Base-by-base conservation (phyloP, 2,888 invertebrate genomes). In the Ochropleura leucogaster region DNA sequence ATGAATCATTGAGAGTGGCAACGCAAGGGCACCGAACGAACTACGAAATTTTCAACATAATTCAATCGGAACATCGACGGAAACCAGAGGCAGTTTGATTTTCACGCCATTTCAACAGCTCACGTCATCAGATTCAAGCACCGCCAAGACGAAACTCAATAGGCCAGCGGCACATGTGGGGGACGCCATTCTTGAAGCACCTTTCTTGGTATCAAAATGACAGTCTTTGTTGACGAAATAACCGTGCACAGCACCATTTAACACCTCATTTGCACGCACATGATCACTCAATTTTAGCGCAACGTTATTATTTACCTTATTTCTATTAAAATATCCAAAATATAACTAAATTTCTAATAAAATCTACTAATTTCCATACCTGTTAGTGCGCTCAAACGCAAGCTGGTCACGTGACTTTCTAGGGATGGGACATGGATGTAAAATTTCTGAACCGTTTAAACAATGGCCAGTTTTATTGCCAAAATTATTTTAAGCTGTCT, bases 151-250 rank as follows among this genome's bases (percentile, higher is more conserved):
- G 94, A 95, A 94, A 95, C 93, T 92, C 92, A 92, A 93, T 92
- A 93, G 92, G 94, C 90, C 91, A 93, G 93, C 96, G 95, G 96
- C 97, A 97, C 97, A 97, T 97, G 97, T 97, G 97, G 97, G 96
- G 97, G 97, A 97, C 97, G 97, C 97, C 97, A 97, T 97, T 97
- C 97, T 97, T 97, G 97, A 97, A 97, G 96, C 97, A 97, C 97
- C 97, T 96, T 97, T 97, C 97, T 97, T 95, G 97, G 96, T 96
- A 96, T 96, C 96, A 96, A 97, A 97, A 96, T 97, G 97, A 97
- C 97, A 97, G 94, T 94, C 95, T 94, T 95, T 95, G 94, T 95
- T 94, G 94, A 92, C 88, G 91, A 94, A 94, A 93, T 95, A 93
- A 92, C 89, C 92, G 91, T 91, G 90, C 92, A 95, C 94, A 88